Evolutionary conservation across 2,797 vertebrate species (phyloP), one percentile per base, ranked within the genome.

Genomic region (Dromococcyx pavoninus): DNA sequence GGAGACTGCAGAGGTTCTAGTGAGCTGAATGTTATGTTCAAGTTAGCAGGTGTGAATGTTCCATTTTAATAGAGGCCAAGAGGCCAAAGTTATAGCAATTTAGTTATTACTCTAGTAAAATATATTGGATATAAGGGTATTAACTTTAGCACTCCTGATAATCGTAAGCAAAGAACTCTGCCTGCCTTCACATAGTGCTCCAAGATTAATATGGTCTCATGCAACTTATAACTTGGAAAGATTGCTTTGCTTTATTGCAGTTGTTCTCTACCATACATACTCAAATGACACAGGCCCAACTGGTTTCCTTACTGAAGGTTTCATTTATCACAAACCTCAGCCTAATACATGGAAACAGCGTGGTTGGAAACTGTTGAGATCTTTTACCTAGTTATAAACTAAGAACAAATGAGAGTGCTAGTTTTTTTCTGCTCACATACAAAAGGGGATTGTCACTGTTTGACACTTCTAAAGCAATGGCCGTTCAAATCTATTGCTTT

Each of bases 151-250:
- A 66, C 85, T 91, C 28, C 65, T 87, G 67, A 78, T 93, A 91
- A 89, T 86, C 82, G 16, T 86, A 96, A 89, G 96, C 91, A 95
- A 80, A 97, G 95, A 96, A 66, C 90, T 88, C 88, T 94, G 70
- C 69, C 86, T 95, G 27, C 81, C 60, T 91, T 94, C 81, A 78
- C n/a, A 77, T 82, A 96, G 78, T 88, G 37, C 94, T 95, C 95
- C 91, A 79, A 73, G 76, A 81, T 90, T 46, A 89, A 88, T 27
- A 16, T 53, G 70, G 39, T 88, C 75, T 86, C 28, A 81, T 94
- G 48, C 76, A 95, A 69, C 35, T 88, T 92, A 46, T 39, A 89
- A 95, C 27, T 82, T 91, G 76, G 94, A 88, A 96, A 89, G 85
- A 72, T 64, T 64, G 91, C 93, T 96, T 93, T 84, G 91, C 91